Percentiles rank a stretch among this genome's conserved stretches.
Conservation (phyloP, 2,113 vertebrate species). For the Chloebia gouldiae region DNA sequence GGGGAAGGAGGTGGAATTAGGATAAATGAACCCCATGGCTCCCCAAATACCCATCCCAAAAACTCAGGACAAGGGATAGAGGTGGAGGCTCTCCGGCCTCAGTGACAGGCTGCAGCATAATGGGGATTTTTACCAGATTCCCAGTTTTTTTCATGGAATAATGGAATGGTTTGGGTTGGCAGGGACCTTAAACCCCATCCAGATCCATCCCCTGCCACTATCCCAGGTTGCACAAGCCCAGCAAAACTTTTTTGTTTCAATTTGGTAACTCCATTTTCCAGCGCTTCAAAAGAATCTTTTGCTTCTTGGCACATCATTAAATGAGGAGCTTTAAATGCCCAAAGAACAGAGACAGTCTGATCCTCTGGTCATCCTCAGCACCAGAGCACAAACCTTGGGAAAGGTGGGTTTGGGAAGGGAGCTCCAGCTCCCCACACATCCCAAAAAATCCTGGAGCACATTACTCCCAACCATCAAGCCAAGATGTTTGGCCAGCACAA, state of each 20-base stretch:
- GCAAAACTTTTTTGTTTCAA: not conserved
- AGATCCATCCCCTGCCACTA: not conserved
- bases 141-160: not conserved
- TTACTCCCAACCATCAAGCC: fast-evolving
- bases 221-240: not conserved
- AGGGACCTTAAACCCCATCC: not conserved
- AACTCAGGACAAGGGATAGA: fast-evolving
- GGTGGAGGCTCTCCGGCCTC: not conserved
- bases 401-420: not conserved
- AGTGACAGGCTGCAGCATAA: fast-evolving
- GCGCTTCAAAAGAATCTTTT: not conserved
- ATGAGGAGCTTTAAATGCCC: not conserved
- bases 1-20: not conserved
- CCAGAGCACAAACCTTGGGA: not conserved
- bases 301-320: not conserved
- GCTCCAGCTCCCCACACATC: not conserved
- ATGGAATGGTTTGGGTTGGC: not conserved
- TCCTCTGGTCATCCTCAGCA: not conserved
- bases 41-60: not conserved
- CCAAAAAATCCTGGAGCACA: not conserved
- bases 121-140: fast-evolving
- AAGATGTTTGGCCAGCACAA: not conserved
- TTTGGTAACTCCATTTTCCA: not conserved
- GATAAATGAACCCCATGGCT: fast-evolving
- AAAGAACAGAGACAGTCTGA: not conserved